These are phyloP conservation scores for Spinibarbus caldwelli DNA, from an alignment of 2,797 vertebrate genomes.

Conservation along the genomic window DNA sequence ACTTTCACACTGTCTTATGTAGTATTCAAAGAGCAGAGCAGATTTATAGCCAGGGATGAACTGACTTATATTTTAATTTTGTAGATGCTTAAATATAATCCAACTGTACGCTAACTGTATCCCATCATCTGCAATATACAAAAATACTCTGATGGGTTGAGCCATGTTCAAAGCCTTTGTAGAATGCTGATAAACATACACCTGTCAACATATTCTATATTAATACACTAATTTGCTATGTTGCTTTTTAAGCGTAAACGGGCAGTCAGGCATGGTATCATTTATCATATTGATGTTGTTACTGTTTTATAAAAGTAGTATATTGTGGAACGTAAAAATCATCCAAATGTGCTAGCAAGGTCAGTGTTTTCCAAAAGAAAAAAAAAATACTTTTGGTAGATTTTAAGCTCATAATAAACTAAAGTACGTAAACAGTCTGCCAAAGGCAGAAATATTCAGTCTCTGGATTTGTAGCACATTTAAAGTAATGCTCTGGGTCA, in stretches of 20 bases:
- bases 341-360: neutral
- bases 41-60: neutral
- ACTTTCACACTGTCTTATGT: neutral
- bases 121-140: neutral
- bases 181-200: neutral
- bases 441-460: neutral
- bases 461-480: neutral
- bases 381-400: neutral
- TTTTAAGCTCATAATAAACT: neutral
- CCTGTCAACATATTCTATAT: neutral
- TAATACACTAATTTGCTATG: neutral
- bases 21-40: neutral
- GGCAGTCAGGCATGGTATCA: neutral
- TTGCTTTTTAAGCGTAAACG: neutral
- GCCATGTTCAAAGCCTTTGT: neutral
- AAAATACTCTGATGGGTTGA: neutral
- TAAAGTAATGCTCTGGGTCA: neutral
- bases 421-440: neutral
- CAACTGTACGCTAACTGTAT: neutral
- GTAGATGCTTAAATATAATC: conserved; percentile 20
- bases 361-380: neutral
- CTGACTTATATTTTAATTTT: neutral
- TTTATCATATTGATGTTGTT: neutral
- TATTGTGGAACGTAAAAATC: neutral
- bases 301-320: neutral